Base-by-base conservation (phyloP, 2,797 vertebrate species). In the Pseudomugil gertrudae region DNA sequence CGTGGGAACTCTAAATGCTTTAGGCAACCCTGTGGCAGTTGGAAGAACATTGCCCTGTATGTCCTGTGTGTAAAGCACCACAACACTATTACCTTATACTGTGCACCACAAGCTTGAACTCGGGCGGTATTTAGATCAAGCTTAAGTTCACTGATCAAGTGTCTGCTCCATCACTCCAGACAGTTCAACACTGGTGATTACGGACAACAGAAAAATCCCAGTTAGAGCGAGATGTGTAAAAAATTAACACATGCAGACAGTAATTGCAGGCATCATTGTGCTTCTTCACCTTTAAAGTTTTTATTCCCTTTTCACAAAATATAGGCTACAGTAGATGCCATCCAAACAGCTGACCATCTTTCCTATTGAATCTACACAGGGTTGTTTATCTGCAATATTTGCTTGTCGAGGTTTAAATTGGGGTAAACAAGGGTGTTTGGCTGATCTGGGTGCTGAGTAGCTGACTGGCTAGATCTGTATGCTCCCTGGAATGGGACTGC, bases 401-500 rank as follows among this genome's bases (percentile, higher is more conserved):
- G 6, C 21, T 56, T 27, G 32, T 48, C 60, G 62, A 36, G 48
- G 32, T 62, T 62, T 55, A 70, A 75, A 76, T 61, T 36, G 5
- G 13, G 56, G 73, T 84, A 81, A 87, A 90, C 71, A 66, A 63
- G 81, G 71, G 59, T 29, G 78, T 80, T 74, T 78, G 86, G 78
- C 79, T 60, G 76, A 83, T 87, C 72, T 48, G 50, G 35, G 76
- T 23, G 66, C 69, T 65, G 66, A 50, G 65, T 63, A 63, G 66
- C 66, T 53, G 55, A 60, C 84, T 40, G 75, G 75, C 75, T 80
- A 74, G 79, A 81, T 83, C 81, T 64, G 69, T 81, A 72, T 67
- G 86, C 84, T 84, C 79, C 77, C 85, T 83, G 90, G 91, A 93
- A 93, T 92, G 89, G 77, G 69, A 83, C 72, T 56, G 90, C 91